Conservation (phyloP, 2,113 vertebrate genomes). For the Acinonyx jubatus region DNA sequence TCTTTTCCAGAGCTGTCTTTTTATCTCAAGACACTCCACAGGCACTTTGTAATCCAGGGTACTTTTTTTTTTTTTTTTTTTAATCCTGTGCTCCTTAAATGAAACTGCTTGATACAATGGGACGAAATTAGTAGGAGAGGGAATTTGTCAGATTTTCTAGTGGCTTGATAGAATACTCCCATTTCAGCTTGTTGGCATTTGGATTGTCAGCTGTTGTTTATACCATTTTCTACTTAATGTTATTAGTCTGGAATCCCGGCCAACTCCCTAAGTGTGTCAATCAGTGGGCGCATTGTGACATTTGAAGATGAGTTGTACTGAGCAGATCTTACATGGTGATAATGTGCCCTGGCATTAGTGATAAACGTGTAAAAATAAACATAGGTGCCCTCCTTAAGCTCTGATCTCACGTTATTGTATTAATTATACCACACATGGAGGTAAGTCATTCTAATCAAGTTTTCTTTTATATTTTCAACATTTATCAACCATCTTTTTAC, state of each 20-base stretch:
- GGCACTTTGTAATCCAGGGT: not conserved
- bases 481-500: not conserved
- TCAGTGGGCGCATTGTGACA: not conserved
- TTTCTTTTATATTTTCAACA: not conserved
- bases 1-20: not conserved
- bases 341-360: not conserved
- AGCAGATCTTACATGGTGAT: not conserved
- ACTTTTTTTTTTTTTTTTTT: not conserved
- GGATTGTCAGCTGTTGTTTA: not conserved
- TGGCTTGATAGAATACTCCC: not conserved
- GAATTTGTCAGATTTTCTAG: not conserved
- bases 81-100: not conserved
- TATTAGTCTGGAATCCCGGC: not conserved
- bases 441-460: not conserved
- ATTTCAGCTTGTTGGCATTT: not conserved
- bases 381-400: not conserved
- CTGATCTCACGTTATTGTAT: not conserved
- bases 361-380: not conserved
- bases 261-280: not conserved
- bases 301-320: not conserved
- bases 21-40: not conserved
- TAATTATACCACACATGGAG: accelerated
- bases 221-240: not conserved
- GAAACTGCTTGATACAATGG: not conserved
- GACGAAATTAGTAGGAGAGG: not conserved